Evolutionary conservation across 2,113 vertebrate genomes (phyloP).

Genomic region (Lucifuga dentata): DNA sequence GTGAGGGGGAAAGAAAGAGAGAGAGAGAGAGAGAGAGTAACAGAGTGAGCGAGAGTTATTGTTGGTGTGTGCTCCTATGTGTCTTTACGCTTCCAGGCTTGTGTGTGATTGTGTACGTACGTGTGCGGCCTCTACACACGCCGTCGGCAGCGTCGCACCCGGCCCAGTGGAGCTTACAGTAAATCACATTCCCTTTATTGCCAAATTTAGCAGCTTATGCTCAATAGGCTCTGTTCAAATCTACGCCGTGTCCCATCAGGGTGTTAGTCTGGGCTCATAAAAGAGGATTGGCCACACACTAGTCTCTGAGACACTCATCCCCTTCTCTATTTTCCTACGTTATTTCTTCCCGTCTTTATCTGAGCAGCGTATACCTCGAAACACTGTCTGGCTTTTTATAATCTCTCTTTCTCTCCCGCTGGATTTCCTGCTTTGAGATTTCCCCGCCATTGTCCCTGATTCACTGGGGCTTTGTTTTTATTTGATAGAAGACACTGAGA

Average conservation of each 20-base stretch:
- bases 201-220: constrained; percentile 99
- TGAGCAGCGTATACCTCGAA: constrained; percentile 59
- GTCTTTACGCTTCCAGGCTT: constrained; percentile 48
- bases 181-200: constrained; percentile 98
- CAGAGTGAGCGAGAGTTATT: constrained; percentile 68
- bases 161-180: constrained; percentile 91
- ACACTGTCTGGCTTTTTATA: constrained; percentile 58
- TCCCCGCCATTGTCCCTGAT: constrained; percentile 84
- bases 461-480: constrained; percentile 78
- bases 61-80: constrained; percentile 73
- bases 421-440: constrained; percentile 67
- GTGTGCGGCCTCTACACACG: constrained; percentile 14
- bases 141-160: constrained; percentile 79
- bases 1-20: constrained; percentile 47
- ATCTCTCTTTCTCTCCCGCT: constrained; percentile 57
- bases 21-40: constrained; percentile 76
- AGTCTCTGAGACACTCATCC: constrained; percentile 86
- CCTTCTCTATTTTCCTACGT: constrained; percentile 89
- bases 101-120: constrained; percentile 24
- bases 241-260: constrained; percentile 93
- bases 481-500: constrained; percentile 66
- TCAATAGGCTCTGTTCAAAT: constrained; percentile 95
- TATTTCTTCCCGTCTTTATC: constrained; percentile 83
- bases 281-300: constrained; percentile 93
- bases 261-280: constrained; percentile 94